Evolutionary conservation across 2,797 vertebrate genomes (phyloP).

Genomic region (Parambassis ranga): DNA sequence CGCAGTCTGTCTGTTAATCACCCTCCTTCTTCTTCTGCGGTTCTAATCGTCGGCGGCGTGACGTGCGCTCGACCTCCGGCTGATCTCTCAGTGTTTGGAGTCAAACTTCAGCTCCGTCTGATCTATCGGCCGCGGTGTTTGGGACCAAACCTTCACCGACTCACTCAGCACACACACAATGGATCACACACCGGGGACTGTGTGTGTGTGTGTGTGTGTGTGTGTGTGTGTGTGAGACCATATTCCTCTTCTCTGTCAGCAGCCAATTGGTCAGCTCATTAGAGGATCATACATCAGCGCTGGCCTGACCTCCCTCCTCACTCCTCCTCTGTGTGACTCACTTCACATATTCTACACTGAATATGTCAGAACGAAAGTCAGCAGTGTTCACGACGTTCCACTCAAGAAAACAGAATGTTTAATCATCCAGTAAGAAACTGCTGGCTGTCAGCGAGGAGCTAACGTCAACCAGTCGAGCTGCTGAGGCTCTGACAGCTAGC

Average conservation of each 20-base stretch:
- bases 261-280: conserved; percentile 76
- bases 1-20: conserved; percentile 12
- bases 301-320: conserved; percentile 50
- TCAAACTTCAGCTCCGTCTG: conserved; percentile 58
- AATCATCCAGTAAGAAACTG: no score
- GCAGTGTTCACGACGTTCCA: no score
- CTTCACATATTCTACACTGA: not conserved
- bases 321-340: conserved; percentile 5
- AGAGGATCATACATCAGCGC: conserved; percentile 67
- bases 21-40: conserved; percentile 3
- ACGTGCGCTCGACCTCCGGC: conserved; percentile 39
- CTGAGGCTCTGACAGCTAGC: no score
- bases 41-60: not conserved
- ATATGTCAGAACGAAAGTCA: not conserved
- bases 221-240: conserved; percentile 51
- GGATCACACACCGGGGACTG: conserved; percentile 49
- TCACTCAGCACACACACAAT: conserved; percentile 41
- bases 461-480: no score
- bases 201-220: conserved; percentile 16
- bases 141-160: conserved; percentile 32
- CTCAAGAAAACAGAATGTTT: no score
- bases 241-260: conserved; percentile 73
- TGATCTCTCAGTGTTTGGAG: conserved; percentile 63
- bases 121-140: conserved; percentile 57
- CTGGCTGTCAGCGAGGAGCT: no score